Percentiles rank a stretch among this genome's conserved stretches.
Evolutionary conservation across 2,888 invertebrate species (phyloP).

Genomic region (Gisinianus flammeolus): DNA sequence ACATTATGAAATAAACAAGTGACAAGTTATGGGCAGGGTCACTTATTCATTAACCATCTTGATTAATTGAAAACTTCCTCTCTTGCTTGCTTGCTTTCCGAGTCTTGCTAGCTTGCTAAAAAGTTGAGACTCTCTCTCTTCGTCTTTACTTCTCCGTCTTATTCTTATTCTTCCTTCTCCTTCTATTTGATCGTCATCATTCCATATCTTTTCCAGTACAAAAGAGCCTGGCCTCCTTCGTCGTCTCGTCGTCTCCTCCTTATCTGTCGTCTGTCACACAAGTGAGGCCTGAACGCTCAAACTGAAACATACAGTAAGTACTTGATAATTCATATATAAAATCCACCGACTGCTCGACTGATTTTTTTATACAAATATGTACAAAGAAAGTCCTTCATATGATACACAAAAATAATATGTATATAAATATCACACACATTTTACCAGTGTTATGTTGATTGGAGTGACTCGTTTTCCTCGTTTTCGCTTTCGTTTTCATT

Average conservation of each 20-base stretch:
- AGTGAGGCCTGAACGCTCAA: too few relatives aligned
- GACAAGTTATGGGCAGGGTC: conserved; percentile 44
- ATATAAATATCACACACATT: too few relatives aligned
- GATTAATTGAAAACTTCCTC: conserved; percentile 47
- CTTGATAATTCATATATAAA: too few relatives aligned
- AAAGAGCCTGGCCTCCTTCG: too few relatives aligned
- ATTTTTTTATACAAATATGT: too few relatives aligned
- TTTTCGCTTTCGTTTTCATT: background rate
- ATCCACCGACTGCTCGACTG: too few relatives aligned
- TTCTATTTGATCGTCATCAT: conserved; percentile 1
- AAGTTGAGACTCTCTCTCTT: background rate
- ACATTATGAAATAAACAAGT: conserved; percentile 42
- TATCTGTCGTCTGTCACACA: background rate
- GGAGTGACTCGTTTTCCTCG: background rate
- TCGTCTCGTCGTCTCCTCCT: background rate
- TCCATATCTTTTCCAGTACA: background rate
- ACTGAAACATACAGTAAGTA: too few relatives aligned
- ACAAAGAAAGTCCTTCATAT: too few relatives aligned
- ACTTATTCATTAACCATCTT: conserved; percentile 44
- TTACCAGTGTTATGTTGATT: background rate
- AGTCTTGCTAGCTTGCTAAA: conserved; percentile 6
- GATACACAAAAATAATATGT: too few relatives aligned
- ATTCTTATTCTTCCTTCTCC: background rate
- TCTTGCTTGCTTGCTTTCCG: background rate
- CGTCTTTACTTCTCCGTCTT: background rate